A percentile compares a stretch with the other conserved stretches of the same genome.
phyloP scores from a whole-genome alignment of 2,888 invertebrate species.

The Yponomeuta plumbellus region DNA sequence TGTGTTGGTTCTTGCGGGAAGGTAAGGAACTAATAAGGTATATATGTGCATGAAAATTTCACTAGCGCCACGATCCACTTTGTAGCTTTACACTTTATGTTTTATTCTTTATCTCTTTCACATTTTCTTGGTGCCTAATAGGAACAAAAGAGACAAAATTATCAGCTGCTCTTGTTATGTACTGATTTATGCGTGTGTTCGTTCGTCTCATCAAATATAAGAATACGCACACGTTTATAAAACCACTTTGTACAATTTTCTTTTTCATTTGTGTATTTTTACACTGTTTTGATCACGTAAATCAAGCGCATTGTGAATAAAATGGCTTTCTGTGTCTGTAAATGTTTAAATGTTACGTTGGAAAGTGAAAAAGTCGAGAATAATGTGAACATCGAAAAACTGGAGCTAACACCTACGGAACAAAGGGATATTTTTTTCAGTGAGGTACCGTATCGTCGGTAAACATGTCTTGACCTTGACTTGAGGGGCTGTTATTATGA shows the following conservation, averaged over 20 bases:
- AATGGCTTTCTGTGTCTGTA: conserved; percentile 81
- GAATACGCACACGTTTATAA: conserved; percentile 41
- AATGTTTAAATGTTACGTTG: conserved; percentile 84
- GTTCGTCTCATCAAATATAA: conserved; percentile 33
- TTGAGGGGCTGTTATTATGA: conserved; percentile 35
- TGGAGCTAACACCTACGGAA: conserved; percentile 76
- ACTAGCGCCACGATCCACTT: background rate
- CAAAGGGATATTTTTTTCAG: conserved; percentile 80
- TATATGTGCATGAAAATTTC: background rate
- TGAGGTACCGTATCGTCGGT: conserved; percentile 72
- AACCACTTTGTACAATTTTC: conserved; percentile 43
- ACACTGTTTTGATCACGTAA: conserved; percentile 42
- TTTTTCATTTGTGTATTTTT: conserved; percentile 48
- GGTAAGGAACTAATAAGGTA: background rate
- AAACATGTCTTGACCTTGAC: conserved; percentile 70
- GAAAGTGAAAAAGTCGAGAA: conserved; percentile 77
- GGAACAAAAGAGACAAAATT: conserved; percentile 9
- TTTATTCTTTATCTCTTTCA: background rate
- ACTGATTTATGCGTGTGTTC: conserved; percentile 25
- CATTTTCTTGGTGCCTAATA: background rate
- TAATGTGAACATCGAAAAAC: conserved; percentile 71
- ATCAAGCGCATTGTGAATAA: conserved; percentile 34
- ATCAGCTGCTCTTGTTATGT: conserved; percentile 15
- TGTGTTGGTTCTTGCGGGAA: background rate
- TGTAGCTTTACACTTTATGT: background rate